Conservation (phyloP, 2,888 invertebrate species). For the Osmoderma eremita region DNA sequence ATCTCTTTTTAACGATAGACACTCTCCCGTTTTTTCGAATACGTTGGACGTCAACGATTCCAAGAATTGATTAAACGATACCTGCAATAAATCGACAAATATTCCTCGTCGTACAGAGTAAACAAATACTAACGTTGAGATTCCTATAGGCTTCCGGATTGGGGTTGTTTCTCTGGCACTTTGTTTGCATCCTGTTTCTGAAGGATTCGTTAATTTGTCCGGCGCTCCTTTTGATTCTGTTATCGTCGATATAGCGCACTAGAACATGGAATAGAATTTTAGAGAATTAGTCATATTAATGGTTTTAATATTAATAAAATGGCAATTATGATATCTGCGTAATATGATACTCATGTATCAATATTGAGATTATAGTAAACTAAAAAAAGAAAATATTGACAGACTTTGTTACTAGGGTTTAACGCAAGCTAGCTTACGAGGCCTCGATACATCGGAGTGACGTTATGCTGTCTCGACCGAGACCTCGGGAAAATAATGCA, state of each 20-base stretch:
- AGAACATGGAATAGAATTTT: too few relatives aligned
- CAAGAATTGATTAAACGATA: background rate
- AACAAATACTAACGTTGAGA: conserved; percentile 12
- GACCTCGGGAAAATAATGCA: too few relatives aligned
- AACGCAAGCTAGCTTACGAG: too few relatives aligned
- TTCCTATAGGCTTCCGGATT: conserved; percentile 3
- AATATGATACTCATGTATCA: too few relatives aligned
- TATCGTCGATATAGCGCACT: background rate
- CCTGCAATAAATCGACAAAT: background rate
- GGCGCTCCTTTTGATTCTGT: conserved; percentile 5
- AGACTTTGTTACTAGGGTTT: too few relatives aligned
- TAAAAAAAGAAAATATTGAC: too few relatives aligned
- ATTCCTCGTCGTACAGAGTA: background rate
- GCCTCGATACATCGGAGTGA: too few relatives aligned
- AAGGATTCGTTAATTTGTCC: background rate
- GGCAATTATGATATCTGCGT: too few relatives aligned
- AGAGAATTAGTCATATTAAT: too few relatives aligned
- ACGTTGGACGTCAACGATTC: background rate
- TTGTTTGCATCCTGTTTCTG: background rate
- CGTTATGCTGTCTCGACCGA: too few relatives aligned
- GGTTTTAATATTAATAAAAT: too few relatives aligned
- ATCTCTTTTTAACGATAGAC: conserved; percentile 14
- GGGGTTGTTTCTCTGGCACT: conserved; percentile 1
- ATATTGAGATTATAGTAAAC: too few relatives aligned
- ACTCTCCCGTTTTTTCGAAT: conserved; percentile 10